Base-by-base conservation (phyloP, 2,888 invertebrate species). In the Gymnoscelis rufifasciata region DNA sequence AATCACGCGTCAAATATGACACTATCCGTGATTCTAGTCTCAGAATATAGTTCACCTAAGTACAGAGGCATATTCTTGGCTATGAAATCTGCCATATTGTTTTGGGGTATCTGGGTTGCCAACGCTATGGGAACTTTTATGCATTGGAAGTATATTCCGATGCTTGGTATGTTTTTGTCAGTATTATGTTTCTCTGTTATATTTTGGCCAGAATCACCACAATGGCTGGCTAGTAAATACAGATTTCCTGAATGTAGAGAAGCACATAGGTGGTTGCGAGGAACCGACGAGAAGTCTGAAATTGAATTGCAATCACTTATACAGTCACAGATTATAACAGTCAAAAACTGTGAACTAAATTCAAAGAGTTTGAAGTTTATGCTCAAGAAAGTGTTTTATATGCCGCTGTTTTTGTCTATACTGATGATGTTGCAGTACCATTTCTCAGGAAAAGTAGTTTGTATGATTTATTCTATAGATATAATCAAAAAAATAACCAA, bases 361-460 rank as follows among this genome's bases (percentile, higher is more conserved):
- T 7, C 11, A 11, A 15, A 10, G 0, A 10, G 12, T 24, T n/a
- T 24, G 2, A 44, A 50, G n/a, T 39, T 30, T 6, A 14, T 49
- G 10, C 29, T 29, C 2, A 30, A 26, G 12, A 55, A 54, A 19
- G 55, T 56, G 1, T 71, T 68, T 46, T 64, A 67, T 33, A 63
- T 60, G 29, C 69, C 72, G 0, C 4, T 66, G 3, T 40, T 58
- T 0, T 15, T 69, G 1, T 60, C 60, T 0, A 7, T 58, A 0
- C 6, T 64, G 0, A 52, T 60, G 14, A 47, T 62, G n/a, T 47
- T 57, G 3, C 60, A 62, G 28, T 66, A 67, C 7, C 57, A 65
- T 29, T 63, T 70, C 8, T 62, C 68, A 1, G 73, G 73, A 0
- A 71, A 71, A 59, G 24, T 66, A 0, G 62, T 66, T 0, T 68